phyloP scores from a whole-genome alignment of 2,113 vertebrate genomes.

The Laticauda laticaudata region DNA sequence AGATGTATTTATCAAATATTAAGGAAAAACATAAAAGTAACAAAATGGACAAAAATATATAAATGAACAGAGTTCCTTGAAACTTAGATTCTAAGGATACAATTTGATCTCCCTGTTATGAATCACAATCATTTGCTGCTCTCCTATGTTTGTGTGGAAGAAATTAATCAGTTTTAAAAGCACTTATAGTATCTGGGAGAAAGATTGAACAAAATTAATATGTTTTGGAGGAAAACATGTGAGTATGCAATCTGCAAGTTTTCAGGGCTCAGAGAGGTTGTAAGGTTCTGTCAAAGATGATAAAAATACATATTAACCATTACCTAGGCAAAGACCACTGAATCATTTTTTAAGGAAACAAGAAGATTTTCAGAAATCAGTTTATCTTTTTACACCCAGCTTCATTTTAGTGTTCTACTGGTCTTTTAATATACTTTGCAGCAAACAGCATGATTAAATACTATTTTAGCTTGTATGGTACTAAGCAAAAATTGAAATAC shows the following conservation, averaged over 20 bases:
- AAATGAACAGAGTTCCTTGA: background rate
- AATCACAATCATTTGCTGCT: background rate
- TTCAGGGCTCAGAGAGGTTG: background rate
- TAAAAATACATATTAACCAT: background rate
- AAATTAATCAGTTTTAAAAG: background rate
- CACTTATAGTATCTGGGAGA: background rate
- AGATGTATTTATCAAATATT: constrained; percentile 54
- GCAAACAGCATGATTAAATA: background rate
- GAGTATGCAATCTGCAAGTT: background rate
- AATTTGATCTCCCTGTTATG: constrained; percentile 32
- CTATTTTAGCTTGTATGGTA: background rate
- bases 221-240: background rate
- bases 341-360: background rate
- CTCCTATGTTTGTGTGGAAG: background rate
- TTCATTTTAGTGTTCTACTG: background rate
- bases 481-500: background rate
- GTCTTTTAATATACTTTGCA: background rate
- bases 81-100: background rate
- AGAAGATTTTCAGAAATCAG: background rate
- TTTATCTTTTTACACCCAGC: constrained; percentile 6
- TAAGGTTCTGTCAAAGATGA: too few relatives aligned
- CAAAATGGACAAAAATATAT: constrained; percentile 19
- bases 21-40: constrained; percentile 35
- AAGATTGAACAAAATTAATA: background rate
- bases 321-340: background rate